Evolutionary conservation across 2,888 invertebrate species (phyloP).

Genomic region (Parnassius mnemosyne): DNA sequence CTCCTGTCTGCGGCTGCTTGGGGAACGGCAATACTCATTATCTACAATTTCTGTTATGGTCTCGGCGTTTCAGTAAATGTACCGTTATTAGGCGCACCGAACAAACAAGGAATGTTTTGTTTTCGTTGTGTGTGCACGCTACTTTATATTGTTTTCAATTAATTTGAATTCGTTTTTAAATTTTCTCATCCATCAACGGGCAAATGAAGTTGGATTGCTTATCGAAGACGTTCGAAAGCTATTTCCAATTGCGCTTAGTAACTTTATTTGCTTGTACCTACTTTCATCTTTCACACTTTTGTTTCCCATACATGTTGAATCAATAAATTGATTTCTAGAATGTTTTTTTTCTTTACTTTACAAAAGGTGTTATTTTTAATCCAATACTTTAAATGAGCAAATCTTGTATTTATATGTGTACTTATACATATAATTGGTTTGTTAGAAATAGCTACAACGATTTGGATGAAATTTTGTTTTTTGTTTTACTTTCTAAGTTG

Average conservation of each 20-base stretch:
- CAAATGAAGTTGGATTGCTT: neutral
- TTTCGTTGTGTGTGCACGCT: slow-evolving; percentile 7
- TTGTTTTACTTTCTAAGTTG: no score
- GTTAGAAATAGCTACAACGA: no score
- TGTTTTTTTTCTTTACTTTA: no score
- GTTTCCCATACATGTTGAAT: no score
- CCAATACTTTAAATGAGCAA: no score
- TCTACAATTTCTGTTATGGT: slow-evolving; percentile 12
- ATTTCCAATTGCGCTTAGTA: no score
- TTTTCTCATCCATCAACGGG: neutral
- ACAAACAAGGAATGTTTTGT: slow-evolving; percentile 5
- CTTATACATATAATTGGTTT: no score
- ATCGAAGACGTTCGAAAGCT: neutral
- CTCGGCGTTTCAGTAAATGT: slow-evolving; percentile 1
- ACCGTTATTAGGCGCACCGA: slow-evolving; percentile 8
- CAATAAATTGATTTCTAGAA: neutral
- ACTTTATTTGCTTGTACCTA: no score
- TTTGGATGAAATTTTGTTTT: no score
- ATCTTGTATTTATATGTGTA: no score
- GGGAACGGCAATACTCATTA: slow-evolving; percentile 2
- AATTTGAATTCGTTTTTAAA: slow-evolving; percentile 1
- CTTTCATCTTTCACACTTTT: no score
- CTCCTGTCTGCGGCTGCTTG: slow-evolving; percentile 32
- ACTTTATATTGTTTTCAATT: slow-evolving; percentile 5
- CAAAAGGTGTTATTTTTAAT: no score